Percentiles rank a stretch among this genome's conserved stretches.
These are phyloP conservation scores for Myripristis murdjan DNA, from an alignment of 2,797 vertebrate species.

Conservation along the genomic window DNA sequence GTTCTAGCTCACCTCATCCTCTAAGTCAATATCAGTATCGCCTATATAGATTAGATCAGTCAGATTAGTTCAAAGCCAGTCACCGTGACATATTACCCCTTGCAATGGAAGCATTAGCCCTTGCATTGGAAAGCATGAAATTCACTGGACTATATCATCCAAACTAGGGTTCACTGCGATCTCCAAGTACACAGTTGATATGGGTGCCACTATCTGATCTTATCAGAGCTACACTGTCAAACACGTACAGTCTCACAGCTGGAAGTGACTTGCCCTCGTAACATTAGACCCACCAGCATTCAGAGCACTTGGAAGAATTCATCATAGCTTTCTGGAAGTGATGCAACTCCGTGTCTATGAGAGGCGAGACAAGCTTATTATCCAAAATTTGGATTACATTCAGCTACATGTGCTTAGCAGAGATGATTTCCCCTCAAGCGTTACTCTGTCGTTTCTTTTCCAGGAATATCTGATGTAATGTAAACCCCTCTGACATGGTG, in stretches of 20 bases:
- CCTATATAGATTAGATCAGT: slow-evolving; percentile 14
- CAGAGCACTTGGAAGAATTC: slow-evolving; percentile 5
- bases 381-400: slow-evolving; percentile 6
- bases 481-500: slow-evolving; percentile 17
- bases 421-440: not conserved
- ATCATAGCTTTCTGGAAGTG: not conserved
- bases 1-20: not conserved
- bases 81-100: slow-evolving; percentile 19
- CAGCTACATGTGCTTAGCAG: slow-evolving; percentile 1
- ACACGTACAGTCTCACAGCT: not conserved
- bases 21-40: slow-evolving; percentile 18
- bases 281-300: not conserved
- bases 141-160: slow-evolving; percentile 1
- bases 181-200: not conserved
- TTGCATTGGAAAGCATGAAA: slow-evolving; percentile 12
- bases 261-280: slow-evolving; percentile 11
- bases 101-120: slow-evolving; percentile 18
- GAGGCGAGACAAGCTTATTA: not conserved
- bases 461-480: slow-evolving; percentile 35
- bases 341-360: slow-evolving; percentile 8
- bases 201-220: not conserved
- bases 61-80: slow-evolving; percentile 6
- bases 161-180: slow-evolving; percentile 6
- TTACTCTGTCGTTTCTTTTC: slow-evolving; percentile 17
- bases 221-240: slow-evolving; percentile 14